A percentile compares a stretch with the other conserved stretches of the same genome.
phyloP scores from a whole-genome alignment of 2,888 invertebrate species.

The Meteorus colon region DNA sequence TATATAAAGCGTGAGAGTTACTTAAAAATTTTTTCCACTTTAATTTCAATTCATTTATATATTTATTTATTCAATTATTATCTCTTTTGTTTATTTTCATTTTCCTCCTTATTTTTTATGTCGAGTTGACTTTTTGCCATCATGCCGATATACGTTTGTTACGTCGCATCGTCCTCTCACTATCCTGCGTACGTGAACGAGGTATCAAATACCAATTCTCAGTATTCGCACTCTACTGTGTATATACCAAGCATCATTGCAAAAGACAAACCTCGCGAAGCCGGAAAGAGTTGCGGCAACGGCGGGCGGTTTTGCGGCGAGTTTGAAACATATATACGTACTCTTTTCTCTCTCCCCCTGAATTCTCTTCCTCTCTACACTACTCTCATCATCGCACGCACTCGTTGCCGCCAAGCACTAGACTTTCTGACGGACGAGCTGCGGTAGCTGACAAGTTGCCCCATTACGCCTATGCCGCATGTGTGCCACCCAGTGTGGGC shows the following conservation, averaged over 20 bases:
- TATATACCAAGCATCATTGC: conserved; percentile 35
- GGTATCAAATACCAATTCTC: conserved; percentile 64
- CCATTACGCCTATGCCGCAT: conserved; percentile 65
- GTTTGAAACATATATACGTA: conserved; percentile 4
- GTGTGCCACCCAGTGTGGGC: conserved; percentile 65
- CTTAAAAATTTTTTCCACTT: conserved; percentile 24
- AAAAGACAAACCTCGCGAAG: conserved; percentile 42
- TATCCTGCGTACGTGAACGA: conserved; percentile 59
- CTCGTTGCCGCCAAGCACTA: conserved; percentile 38
- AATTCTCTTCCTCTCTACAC: no score
- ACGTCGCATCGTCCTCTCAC: conserved; percentile 31
- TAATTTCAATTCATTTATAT: conserved; percentile 38
- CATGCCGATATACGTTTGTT: conserved; percentile 40
- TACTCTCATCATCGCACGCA: not conserved
- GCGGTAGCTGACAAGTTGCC: conserved; percentile 69
- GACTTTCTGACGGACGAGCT: conserved; percentile 65
- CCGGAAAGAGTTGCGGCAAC: conserved; percentile 39
- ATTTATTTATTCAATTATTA: conserved; percentile 30
- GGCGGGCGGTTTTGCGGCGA: conserved; percentile 8
- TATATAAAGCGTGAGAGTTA: not conserved
- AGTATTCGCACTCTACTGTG: conserved; percentile 52
- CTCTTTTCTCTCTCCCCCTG: not conserved
- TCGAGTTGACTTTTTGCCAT: conserved; percentile 29
- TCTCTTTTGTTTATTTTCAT: conserved; percentile 5
- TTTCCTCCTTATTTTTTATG: not conserved